Evolutionary conservation across 2,888 invertebrate genomes (phyloP).

Genomic region (Habrosyne pyritoides): DNA sequence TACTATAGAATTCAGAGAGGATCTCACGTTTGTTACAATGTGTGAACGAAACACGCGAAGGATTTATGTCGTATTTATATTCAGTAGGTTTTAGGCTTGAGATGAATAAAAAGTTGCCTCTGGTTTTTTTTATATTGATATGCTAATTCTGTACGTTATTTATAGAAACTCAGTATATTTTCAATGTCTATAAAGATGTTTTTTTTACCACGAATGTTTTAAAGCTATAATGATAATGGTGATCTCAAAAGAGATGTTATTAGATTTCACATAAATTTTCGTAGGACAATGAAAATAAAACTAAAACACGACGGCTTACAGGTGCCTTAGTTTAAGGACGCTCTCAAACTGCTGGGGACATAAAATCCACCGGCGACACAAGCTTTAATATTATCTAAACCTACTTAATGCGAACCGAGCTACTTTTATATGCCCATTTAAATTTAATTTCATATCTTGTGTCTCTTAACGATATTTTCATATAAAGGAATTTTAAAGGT

Average conservation of each 20-base stretch:
- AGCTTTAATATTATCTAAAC: conserved; percentile 41
- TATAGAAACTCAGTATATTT: too few species aligned
- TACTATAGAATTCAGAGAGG: conserved; percentile 1
- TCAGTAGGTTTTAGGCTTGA: not conserved
- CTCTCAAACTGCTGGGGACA: conserved; percentile 43
- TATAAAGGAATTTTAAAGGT: not conserved
- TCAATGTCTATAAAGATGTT: too few species aligned
- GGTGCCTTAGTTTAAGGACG: conserved; percentile 47
- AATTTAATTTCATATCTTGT: conserved; percentile 1
- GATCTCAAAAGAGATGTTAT: not conserved
- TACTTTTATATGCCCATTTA: not conserved
- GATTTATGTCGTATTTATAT: not conserved
- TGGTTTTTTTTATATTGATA: not conserved
- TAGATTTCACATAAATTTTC: not conserved
- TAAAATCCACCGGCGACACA: conserved; percentile 47
- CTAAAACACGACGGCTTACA: conserved; percentile 16
- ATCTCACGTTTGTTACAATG: not conserved
- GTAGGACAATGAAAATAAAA: not conserved
- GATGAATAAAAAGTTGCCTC: not conserved
- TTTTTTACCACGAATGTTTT: not conserved
- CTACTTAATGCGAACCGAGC: not conserved
- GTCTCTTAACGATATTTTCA: not conserved
- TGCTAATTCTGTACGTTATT: not conserved
- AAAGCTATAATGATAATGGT: not conserved
- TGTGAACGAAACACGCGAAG: conserved; percentile 3